Base-by-base conservation (phyloP, 2,113 vertebrate species). In the Daboia siamensis region DNA sequence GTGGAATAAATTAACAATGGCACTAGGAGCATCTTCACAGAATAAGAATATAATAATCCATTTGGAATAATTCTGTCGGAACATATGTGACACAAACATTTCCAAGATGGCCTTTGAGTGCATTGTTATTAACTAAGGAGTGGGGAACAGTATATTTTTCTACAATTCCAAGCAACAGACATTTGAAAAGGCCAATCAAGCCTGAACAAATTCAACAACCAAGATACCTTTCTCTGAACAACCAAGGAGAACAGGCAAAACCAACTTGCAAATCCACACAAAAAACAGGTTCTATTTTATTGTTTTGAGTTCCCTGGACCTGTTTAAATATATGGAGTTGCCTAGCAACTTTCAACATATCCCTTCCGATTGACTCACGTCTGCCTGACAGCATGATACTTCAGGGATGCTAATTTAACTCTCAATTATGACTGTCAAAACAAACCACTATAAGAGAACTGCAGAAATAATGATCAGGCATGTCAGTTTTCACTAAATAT, bases 351-450 rank as follows among this genome's bases (percentile, higher is more conserved):
- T 93, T 90, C 92, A 86, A 90, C 88, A 86, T 33, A 90, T 93
- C 88, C 92, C 80, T 86, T 93, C 80, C 54, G 92, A 93, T 85
- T 86, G 88, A 93, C 48, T 93, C 2, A 57, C 44, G 80, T 93
- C 92, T 86, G 92, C 88, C 88, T 90, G 92, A 88, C 92, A 90
- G 92, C 56, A 86, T 64, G 88, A 90, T 90, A 90, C 74, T 86
- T 90, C 88, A 93, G 88, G 92, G 92, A 93, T 86, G 92, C 88
- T 86, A 90, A 93, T 93, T 90, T 93, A 93, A 84, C 88, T 84
- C 74, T 90, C 88, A 90, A 90, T 93, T 93, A 90, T 86, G 48
- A 90, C 80, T 93, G 92, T 93, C 92, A 93, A 93, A 93, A 93
- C 92, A 93, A 93, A 86, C 23, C 80, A 23, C 88, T 64, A 86